phyloP scores from a whole-genome alignment of 2,113 vertebrate genomes.

The Tetrax tetrax region DNA sequence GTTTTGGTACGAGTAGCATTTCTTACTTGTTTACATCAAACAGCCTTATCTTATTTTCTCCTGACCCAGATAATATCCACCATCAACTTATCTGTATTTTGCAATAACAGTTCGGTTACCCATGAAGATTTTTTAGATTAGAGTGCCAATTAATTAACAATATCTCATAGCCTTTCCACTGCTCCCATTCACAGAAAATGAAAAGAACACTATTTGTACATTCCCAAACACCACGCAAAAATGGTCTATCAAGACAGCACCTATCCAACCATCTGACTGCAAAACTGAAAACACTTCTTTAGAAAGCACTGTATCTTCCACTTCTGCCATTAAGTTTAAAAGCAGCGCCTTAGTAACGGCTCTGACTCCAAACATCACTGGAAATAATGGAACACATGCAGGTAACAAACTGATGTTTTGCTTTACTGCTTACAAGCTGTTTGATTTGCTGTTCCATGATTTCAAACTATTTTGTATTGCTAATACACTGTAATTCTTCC shows the following conservation, averaged over 20 bases:
- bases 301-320: background rate
- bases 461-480: background rate
- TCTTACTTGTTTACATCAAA: background rate
- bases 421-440: background rate
- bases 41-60: background rate
- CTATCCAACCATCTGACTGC: conserved; percentile 39
- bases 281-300: background rate
- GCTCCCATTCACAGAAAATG: conserved; percentile 70
- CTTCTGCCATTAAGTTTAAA: background rate
- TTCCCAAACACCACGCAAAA: conserved; percentile 1
- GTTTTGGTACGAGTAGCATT: background rate
- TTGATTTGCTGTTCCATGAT: background rate
- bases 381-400: conserved; percentile 36
- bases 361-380: conserved; percentile 2
- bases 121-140: background rate
- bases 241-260: conserved; percentile 59
- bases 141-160: background rate
- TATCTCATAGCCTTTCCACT: background rate
- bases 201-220: conserved; percentile 59
- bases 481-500: background rate
- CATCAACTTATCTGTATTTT: background rate
- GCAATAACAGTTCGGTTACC: background rate
- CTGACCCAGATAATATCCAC: background rate
- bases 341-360: conserved; percentile 17
- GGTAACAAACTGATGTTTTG: conserved; percentile 48